Base-by-base conservation (phyloP, 2,113 vertebrate species). In the Anoplopoma fimbria region DNA sequence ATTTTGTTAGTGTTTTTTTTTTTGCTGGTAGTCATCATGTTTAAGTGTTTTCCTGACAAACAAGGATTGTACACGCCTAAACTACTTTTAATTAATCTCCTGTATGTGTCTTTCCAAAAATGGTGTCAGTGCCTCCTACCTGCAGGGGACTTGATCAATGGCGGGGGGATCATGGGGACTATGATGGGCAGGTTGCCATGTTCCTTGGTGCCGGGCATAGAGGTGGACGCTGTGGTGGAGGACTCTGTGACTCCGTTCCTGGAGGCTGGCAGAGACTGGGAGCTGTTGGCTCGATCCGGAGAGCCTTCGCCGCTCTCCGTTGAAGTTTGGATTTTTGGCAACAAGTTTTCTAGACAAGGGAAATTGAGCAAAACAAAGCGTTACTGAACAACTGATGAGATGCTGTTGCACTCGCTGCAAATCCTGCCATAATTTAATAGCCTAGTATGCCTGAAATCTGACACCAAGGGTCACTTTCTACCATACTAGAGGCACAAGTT, bases 121-220 rank as follows among this genome's bases (percentile, higher is more conserved):
- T 4, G 33, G 57, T 64, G 45, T 76, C 42, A 42, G 36, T 45
- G 80, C 61, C 58, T 90, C 93, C 94, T 97, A 99, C 98, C 98
- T 97, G 98, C 94, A 93, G 97, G 96, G 94, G 97, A 97, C 94
- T 99, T 99, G 95, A 99, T 97, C 92, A 99, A 96, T 87, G 98
- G 97, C 27, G 97, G 98, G 29, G 98, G 97, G 93, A 99, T 97
- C 96, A 99, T 95, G 91, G 98, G 98, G 89, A 99, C 96, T 81
- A 98, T 97, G 93, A 99, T 98, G 93, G 98, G 97, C 92, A 99
- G 94, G 92, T 93, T 97, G 93, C 98, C 96, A 38, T 98, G 97
- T 86, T 99, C 98, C 95, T 97, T 99, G 51, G 93, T 96, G 93
- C 97, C 94, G 58, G 96, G 96, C 85, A 95, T 96, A 89, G 97